Base-by-base conservation (phyloP, 2,113 vertebrate species). In the Caracal caracal region DNA sequence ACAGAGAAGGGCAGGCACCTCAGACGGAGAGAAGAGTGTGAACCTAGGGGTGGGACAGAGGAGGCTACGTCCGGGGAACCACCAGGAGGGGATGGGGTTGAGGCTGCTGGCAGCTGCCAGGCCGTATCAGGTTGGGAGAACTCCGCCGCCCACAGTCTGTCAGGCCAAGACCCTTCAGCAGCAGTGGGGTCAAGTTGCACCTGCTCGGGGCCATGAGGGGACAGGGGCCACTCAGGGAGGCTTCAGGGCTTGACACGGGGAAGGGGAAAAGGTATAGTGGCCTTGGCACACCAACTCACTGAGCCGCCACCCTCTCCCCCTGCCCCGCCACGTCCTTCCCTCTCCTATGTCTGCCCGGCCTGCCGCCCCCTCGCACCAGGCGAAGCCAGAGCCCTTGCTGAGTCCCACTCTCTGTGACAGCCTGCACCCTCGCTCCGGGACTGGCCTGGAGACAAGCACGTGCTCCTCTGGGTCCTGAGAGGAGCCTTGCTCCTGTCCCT, bases 271-370 rank as follows among this genome's bases (percentile, higher is more conserved):
- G 13, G 20, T 26, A 30, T 2, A 40, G 35, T 56, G 35, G 40
- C 15, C 43, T 66, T 20, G 10, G 33, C 30, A 75, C 2, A 1
- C 4, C 28, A 20, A 40, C 9, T 17, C 16, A 26, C 66, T 5
- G 24, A 22, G 56, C 10, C 1, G 19, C 12, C 15, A 3, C 30
- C 47, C 56, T 43, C 24, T 68, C 51, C 80, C 80, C 13, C 7
- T 9, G 19, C 13, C 9, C 0, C 0, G 2, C 30, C 24, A 0
- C 0, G 9, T 28, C 26, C 56, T 40, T 73, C 47, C 66, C 3
- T 0, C 11, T 33, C n/a, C 15, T 33, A 0, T 0, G 17, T 75
- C 19, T 33, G 28, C 40, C 53, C 40, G 5, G 20, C 49, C 47
- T 7, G 10, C 75, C 1, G 3, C 22, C 65, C 17, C n/a, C 37